phyloP scores from a whole-genome alignment of 2,888 invertebrate genomes.

The Sinentomon sp. region DNA sequence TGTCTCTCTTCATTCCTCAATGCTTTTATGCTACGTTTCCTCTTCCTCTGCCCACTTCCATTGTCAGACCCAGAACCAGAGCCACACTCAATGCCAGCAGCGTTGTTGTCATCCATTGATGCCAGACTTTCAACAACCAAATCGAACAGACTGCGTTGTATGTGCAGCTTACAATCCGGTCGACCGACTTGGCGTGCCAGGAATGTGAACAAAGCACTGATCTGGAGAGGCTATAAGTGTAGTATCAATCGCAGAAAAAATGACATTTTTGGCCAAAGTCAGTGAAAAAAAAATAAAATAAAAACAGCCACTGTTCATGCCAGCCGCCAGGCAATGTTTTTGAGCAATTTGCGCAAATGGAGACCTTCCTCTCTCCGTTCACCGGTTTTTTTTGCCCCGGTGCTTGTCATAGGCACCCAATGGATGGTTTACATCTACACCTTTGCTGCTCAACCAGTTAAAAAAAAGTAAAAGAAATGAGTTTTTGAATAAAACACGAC shows the following conservation, averaged over 20 bases:
- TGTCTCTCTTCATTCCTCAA: slow-evolving; percentile 31
- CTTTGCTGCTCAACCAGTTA: too few species aligned
- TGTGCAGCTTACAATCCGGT: slow-evolving; percentile 22
- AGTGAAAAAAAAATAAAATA: too few species aligned
- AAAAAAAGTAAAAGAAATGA: too few species aligned
- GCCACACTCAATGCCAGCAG: slow-evolving; percentile 11
- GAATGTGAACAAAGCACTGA: slow-evolving; percentile 34
- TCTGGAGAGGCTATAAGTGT: slow-evolving; percentile 26
- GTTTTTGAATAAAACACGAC: too few species aligned
- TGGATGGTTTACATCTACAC: too few species aligned
- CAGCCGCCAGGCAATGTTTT: slow-evolving; percentile 1
- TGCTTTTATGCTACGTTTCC: slow-evolving; percentile 17
- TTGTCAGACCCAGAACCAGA: neutral
- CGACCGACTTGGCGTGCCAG: slow-evolving; percentile 33
- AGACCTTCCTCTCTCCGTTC: too few species aligned
- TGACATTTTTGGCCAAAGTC: too few species aligned
- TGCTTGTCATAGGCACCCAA: too few species aligned
- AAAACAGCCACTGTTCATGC: slow-evolving; percentile 4
- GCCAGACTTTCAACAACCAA: slow-evolving; percentile 28
- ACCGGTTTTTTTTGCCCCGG: too few species aligned
- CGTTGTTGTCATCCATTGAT: slow-evolving; percentile 20
- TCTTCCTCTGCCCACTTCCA: neutral
- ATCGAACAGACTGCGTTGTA: slow-evolving; percentile 28
- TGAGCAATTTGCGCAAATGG: too few species aligned
- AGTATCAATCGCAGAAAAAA: too few species aligned